A percentile compares a stretch with the other conserved stretches of the same genome.
phyloP scores from a whole-genome alignment of 2,888 invertebrate genomes.

The Macrophya alboannulata region DNA sequence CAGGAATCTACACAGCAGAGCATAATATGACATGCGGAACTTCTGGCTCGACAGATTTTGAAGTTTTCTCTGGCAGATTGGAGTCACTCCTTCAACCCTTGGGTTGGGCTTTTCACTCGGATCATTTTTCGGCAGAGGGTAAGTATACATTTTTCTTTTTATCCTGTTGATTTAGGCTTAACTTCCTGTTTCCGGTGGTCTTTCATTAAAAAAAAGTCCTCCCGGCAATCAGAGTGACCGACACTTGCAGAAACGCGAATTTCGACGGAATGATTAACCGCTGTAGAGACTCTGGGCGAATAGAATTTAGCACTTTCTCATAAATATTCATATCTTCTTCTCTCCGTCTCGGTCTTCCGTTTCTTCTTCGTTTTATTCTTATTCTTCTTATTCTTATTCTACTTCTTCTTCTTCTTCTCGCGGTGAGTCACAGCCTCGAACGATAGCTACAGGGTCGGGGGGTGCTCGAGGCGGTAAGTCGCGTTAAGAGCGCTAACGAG shows the following conservation, averaged over 20 bases:
- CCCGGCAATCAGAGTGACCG: constrained; percentile 26
- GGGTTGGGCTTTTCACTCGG: not conserved
- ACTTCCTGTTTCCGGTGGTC: constrained; percentile 32
- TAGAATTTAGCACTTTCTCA: constrained; percentile 78
- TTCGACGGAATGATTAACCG: constrained; percentile 38
- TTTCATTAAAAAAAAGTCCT: constrained; percentile 16
- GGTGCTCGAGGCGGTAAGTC: constrained; percentile 78
- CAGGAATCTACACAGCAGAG: not conserved
- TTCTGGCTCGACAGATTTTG: not conserved
- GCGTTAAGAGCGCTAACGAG: constrained; percentile 80
- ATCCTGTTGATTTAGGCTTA: not conserved
- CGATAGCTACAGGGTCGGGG: constrained; percentile 60
- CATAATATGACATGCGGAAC: not conserved
- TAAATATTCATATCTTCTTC: constrained; percentile 77
- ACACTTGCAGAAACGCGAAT: constrained; percentile 37
- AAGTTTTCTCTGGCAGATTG: not conserved
- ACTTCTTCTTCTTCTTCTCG: constrained; percentile 30
- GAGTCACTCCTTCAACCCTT: not conserved
- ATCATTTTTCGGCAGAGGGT: not conserved
- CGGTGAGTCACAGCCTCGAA: constrained; percentile 52
- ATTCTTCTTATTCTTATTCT: constrained; percentile 20
- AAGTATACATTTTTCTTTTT: not conserved
- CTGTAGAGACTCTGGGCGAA: constrained; percentile 45
- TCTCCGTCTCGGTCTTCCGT: constrained; percentile 27
- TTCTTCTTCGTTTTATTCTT: constrained; percentile 30